Conservation (phyloP, 2,888 invertebrate genomes). For the Trichacis sp. region DNA sequence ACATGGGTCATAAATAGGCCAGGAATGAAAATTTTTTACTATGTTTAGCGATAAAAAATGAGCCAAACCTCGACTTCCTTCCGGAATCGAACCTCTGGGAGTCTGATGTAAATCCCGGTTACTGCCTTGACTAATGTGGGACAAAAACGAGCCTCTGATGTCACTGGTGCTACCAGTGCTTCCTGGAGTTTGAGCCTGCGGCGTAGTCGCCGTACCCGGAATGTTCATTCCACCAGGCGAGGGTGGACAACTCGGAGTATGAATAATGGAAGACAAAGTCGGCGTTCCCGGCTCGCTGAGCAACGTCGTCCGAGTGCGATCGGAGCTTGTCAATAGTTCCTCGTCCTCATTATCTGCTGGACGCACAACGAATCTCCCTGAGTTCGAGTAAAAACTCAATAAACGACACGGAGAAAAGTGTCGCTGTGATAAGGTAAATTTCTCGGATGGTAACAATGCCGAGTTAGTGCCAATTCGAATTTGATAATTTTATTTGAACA, state of each 20-base stretch:
- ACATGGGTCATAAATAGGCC: no score
- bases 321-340: conserved; percentile 45
- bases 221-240: conserved; percentile 57
- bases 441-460: no score
- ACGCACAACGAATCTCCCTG: conserved; percentile 69
- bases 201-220: conserved; percentile 63
- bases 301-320: conserved; percentile 40
- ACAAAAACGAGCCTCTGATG: conserved; percentile 69
- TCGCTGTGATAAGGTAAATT: no score
- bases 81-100: conserved; percentile 64
- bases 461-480: background rate
- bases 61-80: conserved; percentile 60
- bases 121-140: conserved; percentile 64
- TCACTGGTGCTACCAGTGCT: conserved; percentile 68
- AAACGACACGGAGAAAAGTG: background rate
- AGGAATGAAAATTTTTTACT: no score
- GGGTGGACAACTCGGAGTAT: conserved; percentile 59
- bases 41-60: background rate
- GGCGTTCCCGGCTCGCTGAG: conserved; percentile 54
- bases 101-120: conserved; percentile 55
- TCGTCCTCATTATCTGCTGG: conserved; percentile 65
- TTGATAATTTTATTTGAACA: background rate
- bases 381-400: conserved; percentile 50
- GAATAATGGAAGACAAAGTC: conserved; percentile 53
- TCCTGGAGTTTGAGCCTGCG: conserved; percentile 66